Conservation (phyloP, 2,888 invertebrate genomes). For the Dryobotodes eremita region DNA sequence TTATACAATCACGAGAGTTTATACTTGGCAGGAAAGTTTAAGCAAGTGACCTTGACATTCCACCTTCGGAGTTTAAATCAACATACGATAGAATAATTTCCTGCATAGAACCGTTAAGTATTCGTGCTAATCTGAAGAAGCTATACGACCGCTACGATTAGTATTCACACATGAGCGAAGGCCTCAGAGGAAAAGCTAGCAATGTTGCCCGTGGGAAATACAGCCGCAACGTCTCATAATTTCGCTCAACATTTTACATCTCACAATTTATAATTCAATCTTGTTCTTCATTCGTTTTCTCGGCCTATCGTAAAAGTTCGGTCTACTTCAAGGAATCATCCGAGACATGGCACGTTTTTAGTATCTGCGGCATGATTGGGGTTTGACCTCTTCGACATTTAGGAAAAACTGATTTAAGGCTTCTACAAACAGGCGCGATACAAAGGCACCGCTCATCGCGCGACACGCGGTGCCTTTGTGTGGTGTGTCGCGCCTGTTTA, state of each 20-base stretch:
- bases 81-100: conserved; percentile 1
- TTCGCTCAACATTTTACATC: conserved; percentile 61
- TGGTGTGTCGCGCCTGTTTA: no score
- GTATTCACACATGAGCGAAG: conserved; percentile 43
- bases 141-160: conserved; percentile 25
- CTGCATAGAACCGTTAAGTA: conserved; percentile 25
- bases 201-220: conserved; percentile 56
- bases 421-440: background rate
- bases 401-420: conserved; percentile 29
- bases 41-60: conserved; percentile 10
- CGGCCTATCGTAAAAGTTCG: conserved; percentile 52
- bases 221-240: conserved; percentile 36
- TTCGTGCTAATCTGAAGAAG: conserved; percentile 15
- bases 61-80: conserved; percentile 20
- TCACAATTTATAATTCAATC: conserved; percentile 60
- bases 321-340: conserved; percentile 38
- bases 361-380: conserved; percentile 39
- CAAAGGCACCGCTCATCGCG: background rate
- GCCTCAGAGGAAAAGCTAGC: conserved; percentile 28
- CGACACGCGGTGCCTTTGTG: background rate
- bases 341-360: conserved; percentile 34
- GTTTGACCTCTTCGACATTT: conserved; percentile 40
- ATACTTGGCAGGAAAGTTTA: background rate
- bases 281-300: conserved; percentile 52
- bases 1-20: background rate